phyloP scores from a whole-genome alignment of 2,888 invertebrate species.

The Agrotis clavis region DNA sequence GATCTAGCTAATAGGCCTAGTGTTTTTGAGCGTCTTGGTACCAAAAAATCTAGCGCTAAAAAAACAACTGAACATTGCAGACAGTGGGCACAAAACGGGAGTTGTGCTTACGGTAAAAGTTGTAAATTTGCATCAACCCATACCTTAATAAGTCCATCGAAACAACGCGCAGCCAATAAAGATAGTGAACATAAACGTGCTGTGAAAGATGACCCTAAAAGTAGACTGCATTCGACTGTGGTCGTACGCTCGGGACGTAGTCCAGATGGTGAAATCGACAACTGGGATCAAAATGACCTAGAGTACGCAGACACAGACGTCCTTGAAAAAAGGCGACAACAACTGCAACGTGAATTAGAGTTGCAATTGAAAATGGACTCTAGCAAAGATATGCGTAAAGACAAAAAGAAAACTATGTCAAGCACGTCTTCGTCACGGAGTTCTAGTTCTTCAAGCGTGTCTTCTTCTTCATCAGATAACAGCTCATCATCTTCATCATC shows the following conservation, averaged over 20 bases:
- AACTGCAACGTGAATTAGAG: slow-evolving; percentile 95
- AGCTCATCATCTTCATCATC: slow-evolving; percentile 92
- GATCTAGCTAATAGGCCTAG: slow-evolving; percentile 93
- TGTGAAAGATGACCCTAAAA: slow-evolving; percentile 92
- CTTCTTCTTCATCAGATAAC: slow-evolving; percentile 93
- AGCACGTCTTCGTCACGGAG: slow-evolving; percentile 93
- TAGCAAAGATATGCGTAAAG: slow-evolving; percentile 92
- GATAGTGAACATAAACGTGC: slow-evolving; percentile 90
- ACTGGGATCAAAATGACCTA: slow-evolving; percentile 95
- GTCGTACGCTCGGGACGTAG: slow-evolving; percentile 91
- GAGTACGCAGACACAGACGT: slow-evolving; percentile 96
- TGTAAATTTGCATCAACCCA: slow-evolving; percentile 95
- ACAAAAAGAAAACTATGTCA: slow-evolving; percentile 93
- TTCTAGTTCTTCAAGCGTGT: slow-evolving; percentile 92
- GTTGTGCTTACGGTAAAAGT: slow-evolving; percentile 94
- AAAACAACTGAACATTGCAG: slow-evolving; percentile 93
- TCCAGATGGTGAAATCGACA: slow-evolving; percentile 93
- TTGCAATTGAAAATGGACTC: slow-evolving; percentile 95
- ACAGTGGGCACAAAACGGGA: slow-evolving; percentile 95
- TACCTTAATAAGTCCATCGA: slow-evolving; percentile 94
- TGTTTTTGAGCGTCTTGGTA: slow-evolving; percentile 96
- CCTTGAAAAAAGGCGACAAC: slow-evolving; percentile 94
- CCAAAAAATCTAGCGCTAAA: slow-evolving; percentile 92
- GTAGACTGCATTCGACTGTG: slow-evolving; percentile 92
- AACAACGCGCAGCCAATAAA: slow-evolving; percentile 93